Percentiles rank a stretch among this genome's conserved stretches.
Evolutionary conservation across 2,888 invertebrate genomes (phyloP).

Genomic region (Labia minor): DNA sequence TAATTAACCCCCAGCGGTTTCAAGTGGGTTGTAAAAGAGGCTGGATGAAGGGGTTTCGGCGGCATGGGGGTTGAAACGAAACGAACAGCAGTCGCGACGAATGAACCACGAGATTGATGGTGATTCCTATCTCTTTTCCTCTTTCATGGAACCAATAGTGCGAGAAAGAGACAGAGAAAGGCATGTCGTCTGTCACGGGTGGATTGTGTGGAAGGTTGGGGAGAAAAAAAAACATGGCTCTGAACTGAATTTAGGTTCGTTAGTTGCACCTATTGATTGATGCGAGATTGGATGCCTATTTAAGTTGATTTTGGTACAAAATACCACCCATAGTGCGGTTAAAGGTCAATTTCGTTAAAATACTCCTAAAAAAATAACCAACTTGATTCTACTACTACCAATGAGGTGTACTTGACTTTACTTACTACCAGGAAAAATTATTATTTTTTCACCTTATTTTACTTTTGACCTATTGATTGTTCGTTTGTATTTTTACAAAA

Average conservation of each 20-base stretch:
- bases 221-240: neutral
- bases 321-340: neutral
- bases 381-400: no score
- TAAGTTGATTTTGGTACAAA: constrained; percentile 1
- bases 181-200: neutral
- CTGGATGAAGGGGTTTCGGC: neutral
- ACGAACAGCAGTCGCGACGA: neutral
- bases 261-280: constrained; percentile 13
- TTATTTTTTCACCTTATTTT: no score
- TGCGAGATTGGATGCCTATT: neutral
- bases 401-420: no score
- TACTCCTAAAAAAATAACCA: no score
- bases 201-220: neutral
- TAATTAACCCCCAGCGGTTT: constrained; percentile 13
- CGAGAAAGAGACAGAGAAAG: no score
- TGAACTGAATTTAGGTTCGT: neutral
- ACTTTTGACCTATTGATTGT: no score
- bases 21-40: neutral
- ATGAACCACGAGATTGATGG: constrained; percentile 2
- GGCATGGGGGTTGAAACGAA: neutral
- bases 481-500: no score
- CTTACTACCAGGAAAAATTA: no score
- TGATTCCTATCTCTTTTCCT: no score
- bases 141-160: no score
- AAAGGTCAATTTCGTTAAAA: no score